phyloP scores from a whole-genome alignment of 2,797 vertebrate species.

The Cygnus olor region DNA sequence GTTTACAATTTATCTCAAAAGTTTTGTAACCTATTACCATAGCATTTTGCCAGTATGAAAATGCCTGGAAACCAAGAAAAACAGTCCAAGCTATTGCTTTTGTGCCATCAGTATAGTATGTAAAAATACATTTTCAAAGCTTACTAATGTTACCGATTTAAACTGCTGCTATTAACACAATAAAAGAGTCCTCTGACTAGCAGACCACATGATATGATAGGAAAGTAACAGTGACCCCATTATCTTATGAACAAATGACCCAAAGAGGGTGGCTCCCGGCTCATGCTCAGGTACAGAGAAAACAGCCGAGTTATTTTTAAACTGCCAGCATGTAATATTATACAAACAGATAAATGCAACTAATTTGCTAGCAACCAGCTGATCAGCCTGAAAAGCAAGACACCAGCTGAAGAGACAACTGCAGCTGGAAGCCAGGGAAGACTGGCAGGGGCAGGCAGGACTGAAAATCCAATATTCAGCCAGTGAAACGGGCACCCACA shows the following conservation, averaged over 20 bases:
- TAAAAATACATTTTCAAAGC: not conserved
- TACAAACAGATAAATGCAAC: not conserved
- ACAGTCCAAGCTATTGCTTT: not conserved
- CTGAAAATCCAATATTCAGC: not conserved
- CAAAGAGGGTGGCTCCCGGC: not conserved
- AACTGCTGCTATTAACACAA: not conserved
- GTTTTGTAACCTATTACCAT: not conserved
- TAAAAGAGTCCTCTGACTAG: not conserved
- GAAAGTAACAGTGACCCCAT: not conserved
- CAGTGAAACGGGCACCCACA: not conserved
- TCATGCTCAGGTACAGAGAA: conserved; percentile 53
- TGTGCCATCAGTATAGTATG: fast-evolving
- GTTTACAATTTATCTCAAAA: not conserved
- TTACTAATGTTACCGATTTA: not conserved
- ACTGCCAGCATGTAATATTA: conserved; percentile 13
- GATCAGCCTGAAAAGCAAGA: conserved; percentile 11
- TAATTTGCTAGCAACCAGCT: conserved; percentile 28
- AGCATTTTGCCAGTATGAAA: not conserved
- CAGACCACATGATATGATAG: not conserved
- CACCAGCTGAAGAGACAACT: conserved; percentile 4
- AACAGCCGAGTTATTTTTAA: conserved; percentile 57
- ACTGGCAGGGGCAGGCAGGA: not conserved
- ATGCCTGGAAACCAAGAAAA: not conserved
- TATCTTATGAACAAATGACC: conserved; percentile 48
- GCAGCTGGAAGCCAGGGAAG: not conserved